Evolutionary conservation across 1,140 invertebrate species (phyloP).

Genomic region (Dendrolimus punctatus): DNA sequence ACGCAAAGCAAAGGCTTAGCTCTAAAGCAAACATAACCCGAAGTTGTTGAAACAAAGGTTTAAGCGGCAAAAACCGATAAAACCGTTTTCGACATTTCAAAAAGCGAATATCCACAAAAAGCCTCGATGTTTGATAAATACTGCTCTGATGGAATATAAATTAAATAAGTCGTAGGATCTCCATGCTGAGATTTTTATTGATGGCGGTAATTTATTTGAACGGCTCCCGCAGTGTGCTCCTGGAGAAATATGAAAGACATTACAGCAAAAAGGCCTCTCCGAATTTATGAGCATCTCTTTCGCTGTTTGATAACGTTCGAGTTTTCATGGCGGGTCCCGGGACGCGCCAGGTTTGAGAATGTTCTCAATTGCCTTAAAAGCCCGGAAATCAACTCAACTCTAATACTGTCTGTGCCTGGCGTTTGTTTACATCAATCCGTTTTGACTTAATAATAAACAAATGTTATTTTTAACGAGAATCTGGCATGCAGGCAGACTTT

Average conservation of each 20-base stretch:
- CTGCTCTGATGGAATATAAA: slow-evolving; percentile 53
- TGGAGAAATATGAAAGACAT: slow-evolving; percentile 66
- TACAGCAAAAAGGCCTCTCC: slow-evolving; percentile 60
- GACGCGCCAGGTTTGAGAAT: slow-evolving; percentile 29
- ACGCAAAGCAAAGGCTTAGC: background rate
- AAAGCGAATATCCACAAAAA: slow-evolving; percentile 24
- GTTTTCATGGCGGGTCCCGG: slow-evolving; percentile 31
- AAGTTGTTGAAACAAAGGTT: background rate
- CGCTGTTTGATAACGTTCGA: slow-evolving; percentile 55
- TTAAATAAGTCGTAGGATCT: slow-evolving; percentile 63
- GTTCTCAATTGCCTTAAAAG: slow-evolving; percentile 48
- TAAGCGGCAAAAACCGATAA: slow-evolving; percentile 14
- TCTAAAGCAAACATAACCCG: background rate
- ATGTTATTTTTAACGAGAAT: background rate
- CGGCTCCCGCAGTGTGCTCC: slow-evolving; percentile 58
- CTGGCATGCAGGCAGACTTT: too few species aligned
- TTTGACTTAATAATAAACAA: background rate
- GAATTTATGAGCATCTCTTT: slow-evolving; percentile 60
- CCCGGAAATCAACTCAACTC: slow-evolving; percentile 33
- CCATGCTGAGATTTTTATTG: slow-evolving; percentile 59
- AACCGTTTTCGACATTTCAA: slow-evolving; percentile 22
- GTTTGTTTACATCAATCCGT: background rate
- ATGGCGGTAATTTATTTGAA: slow-evolving; percentile 64
- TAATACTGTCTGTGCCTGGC: slow-evolving; percentile 7
- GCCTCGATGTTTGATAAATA: slow-evolving; percentile 47